Percentiles rank a stretch among this genome's conserved stretches.
These are phyloP conservation scores for Harpalus rufipes DNA, from an alignment of 2,888 invertebrate genomes.

Conservation along the genomic window DNA sequence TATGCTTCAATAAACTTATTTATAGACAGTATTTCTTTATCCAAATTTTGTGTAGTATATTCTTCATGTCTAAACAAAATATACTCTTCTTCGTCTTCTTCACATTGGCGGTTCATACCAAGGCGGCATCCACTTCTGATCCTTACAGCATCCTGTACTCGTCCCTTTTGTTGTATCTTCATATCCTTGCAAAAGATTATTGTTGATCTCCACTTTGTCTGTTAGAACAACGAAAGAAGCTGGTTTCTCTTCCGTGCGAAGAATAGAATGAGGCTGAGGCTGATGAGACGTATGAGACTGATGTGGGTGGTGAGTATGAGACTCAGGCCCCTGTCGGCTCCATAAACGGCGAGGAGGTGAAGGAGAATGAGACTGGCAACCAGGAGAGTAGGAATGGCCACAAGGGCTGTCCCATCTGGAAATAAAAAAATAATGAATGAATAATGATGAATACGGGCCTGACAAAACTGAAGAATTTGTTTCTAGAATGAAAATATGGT, in stretches of 20 bases:
- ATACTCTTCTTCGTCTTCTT: background rate
- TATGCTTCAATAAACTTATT: background rate
- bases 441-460: too few relatives aligned
- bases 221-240: conserved; percentile 61
- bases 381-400: background rate
- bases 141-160: conserved; percentile 71
- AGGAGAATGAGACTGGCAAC: conserved; percentile 27
- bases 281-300: background rate
- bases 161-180: conserved; percentile 51
- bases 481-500: too few relatives aligned
- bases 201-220: conserved; percentile 64
- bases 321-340: conserved; percentile 21
- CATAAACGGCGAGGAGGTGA: conserved; percentile 48
- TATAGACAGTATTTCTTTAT: background rate
- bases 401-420: conserved; percentile 52
- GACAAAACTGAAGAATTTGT: too few relatives aligned
- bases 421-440: background rate
- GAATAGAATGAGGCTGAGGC: conserved; percentile 22
- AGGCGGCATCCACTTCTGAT: conserved; percentile 78
- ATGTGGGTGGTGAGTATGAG: conserved; percentile 10
- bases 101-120: conserved; percentile 75
- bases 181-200: conserved; percentile 23
- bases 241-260: conserved; percentile 48
- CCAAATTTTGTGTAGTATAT: background rate
- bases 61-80: too few relatives aligned